These are phyloP conservation scores for Hyaena hyaena DNA, from an alignment of 2,113 vertebrate species.

Conservation along the genomic window DNA sequence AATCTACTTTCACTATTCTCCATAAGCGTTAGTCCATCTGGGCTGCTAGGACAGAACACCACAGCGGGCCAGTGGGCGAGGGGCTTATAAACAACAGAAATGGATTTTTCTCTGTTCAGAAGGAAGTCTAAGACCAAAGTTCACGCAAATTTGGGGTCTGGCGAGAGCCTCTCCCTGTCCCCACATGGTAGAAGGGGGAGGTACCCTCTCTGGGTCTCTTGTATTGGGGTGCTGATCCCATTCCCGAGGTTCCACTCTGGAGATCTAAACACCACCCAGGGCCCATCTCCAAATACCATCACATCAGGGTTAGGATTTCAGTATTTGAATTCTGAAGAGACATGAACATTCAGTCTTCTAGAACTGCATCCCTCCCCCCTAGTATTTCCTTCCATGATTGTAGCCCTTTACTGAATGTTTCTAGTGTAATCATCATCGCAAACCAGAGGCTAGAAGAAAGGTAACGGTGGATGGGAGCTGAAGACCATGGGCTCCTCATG, in stretches of 20 bases:
- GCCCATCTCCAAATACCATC: not conserved
- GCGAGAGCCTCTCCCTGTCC: not conserved
- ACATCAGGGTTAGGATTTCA: too few relatives aligned
- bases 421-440: too few relatives aligned
- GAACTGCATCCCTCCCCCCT: accelerated
- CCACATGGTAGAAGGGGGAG: not conserved
- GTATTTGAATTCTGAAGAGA: too few relatives aligned
- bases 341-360: not conserved
- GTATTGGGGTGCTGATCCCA: too few relatives aligned
- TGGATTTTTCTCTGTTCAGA: not conserved
- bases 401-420: not conserved
- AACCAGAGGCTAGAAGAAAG: not conserved
- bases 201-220: not conserved
- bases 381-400: not conserved
- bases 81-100: not conserved
- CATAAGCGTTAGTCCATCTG: too few relatives aligned
- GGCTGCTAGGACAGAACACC: not conserved
- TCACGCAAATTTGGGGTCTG: accelerated
- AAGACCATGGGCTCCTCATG: not conserved
- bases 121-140: too few relatives aligned
- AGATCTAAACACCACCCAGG: not conserved
- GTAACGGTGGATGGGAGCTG: too few relatives aligned
- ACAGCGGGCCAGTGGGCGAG: too few relatives aligned
- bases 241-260: accelerated
- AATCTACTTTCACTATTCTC: accelerated